Percentiles rank a stretch among this genome's conserved stretches.
Conservation (phyloP, 53 echinoderm and acorn worm genomes). For the Holothuria scabra region DNA sequence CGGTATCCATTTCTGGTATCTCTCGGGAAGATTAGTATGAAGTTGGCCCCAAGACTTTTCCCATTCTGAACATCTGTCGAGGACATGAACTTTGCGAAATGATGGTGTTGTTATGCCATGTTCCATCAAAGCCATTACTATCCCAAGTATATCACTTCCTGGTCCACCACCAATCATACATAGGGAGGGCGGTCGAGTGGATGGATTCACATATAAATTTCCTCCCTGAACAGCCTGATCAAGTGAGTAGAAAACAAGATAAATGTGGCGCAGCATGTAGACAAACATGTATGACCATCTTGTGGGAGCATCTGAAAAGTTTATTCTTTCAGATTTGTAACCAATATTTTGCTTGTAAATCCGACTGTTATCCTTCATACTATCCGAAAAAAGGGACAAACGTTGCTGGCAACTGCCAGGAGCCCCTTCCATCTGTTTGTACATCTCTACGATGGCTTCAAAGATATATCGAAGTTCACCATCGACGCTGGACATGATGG, state of each 20-base stretch:
- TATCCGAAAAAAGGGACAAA: background rate
- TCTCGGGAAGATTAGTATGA: background rate
- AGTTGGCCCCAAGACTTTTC: background rate
- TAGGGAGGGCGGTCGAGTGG: background rate
- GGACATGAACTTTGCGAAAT: background rate
- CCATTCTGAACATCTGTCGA: slow-evolving; percentile 17
- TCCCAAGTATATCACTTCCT: slow-evolving; percentile 14
- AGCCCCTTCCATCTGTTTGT: background rate
- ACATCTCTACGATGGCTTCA: background rate
- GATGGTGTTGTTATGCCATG: background rate
- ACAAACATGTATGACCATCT: slow-evolving; percentile 36
- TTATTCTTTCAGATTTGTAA: background rate
- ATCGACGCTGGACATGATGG: background rate
- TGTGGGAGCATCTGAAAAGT: background rate
- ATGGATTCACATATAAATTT: background rate
- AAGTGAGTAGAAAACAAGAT: slow-evolving; percentile 22
- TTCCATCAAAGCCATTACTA: background rate
- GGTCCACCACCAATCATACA: slow-evolving; percentile 46
- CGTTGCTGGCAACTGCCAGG: no score
- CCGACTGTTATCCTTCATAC: background rate
- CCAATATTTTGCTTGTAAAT: background rate
- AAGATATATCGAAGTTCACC: background rate
- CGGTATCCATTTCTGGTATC: background rate
- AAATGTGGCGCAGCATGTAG: slow-evolving; percentile 11
- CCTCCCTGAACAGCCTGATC: background rate